A percentile compares a stretch with the other conserved stretches of the same genome.
Evolutionary conservation across 2,797 vertebrate species (phyloP).

Genomic region (Pseudotriccus pelzelni): DNA sequence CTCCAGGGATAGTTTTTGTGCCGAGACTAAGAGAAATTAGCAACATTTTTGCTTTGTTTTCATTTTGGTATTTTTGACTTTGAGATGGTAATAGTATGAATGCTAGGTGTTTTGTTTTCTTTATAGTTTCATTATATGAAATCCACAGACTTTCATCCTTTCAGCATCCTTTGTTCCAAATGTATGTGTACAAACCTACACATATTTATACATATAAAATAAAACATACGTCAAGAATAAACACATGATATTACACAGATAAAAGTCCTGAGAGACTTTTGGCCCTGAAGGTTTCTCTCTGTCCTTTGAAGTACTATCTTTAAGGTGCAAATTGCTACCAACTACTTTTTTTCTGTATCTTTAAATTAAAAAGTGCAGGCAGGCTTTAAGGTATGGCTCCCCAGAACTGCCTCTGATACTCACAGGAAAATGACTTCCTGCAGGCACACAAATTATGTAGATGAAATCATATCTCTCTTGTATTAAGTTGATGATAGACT

Average conservation of each 20-base stretch:
- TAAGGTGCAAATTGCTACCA: not conserved
- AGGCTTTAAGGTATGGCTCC: not conserved
- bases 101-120: not conserved
- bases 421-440: not conserved
- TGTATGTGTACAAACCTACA: not conserved
- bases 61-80: not conserved
- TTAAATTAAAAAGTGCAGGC: not conserved
- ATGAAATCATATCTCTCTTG: not conserved
- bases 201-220: not conserved
- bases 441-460: not conserved
- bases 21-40: not conserved
- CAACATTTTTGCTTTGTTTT: not conserved
- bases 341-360: not conserved
- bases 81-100: not conserved
- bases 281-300: not conserved
- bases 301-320: not conserved
- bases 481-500: not conserved
- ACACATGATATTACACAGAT: not conserved
- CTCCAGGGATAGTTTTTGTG: not conserved
- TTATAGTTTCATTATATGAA: not conserved
- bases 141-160: not conserved
- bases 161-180: not conserved
- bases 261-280: not conserved
- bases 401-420: not conserved
- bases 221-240: not conserved